phyloP scores from a whole-genome alignment of 1,140 invertebrate genomes.

The Zaprionus ghesquierei region DNA sequence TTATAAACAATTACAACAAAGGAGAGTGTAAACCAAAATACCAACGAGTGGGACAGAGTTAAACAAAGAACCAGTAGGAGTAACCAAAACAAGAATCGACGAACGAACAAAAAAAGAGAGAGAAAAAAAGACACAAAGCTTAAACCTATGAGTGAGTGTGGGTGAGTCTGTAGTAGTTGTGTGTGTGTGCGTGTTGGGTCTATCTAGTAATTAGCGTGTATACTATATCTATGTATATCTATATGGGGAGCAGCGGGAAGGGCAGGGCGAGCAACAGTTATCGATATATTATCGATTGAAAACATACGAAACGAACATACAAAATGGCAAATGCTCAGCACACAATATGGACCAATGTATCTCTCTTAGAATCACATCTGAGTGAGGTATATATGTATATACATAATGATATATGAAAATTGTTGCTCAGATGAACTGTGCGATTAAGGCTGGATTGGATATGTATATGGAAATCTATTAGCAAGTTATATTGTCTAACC shows the following conservation, averaged over 20 bases:
- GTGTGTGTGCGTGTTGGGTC: conserved; percentile 3
- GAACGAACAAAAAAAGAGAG: conserved; percentile 7
- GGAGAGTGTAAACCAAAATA: conserved; percentile 35
- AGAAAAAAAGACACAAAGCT: conserved; percentile 27
- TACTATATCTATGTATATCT: not conserved
- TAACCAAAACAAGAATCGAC: conserved; percentile 39
- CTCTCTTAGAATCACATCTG: not conserved
- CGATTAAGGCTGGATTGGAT: not conserved
- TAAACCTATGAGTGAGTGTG: conserved; percentile 10
- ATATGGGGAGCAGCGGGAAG: not conserved
- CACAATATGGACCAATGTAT: conserved; percentile 59
- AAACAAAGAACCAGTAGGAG: conserved; percentile 38
- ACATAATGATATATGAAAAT: conserved; percentile 27
- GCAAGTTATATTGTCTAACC: not conserved
- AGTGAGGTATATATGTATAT: not conserved
- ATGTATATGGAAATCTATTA: not conserved
- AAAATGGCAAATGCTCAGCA: conserved; percentile 58
- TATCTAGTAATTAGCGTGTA: not conserved
- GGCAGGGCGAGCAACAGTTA: too few relatives aligned
- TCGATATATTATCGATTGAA: conserved; percentile 6
- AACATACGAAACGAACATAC: conserved; percentile 62
- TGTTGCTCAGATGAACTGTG: conserved; percentile 64
- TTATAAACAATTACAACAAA: conserved; percentile 41
- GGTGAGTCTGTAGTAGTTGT: not conserved
- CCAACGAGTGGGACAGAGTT: conserved; percentile 25